Conservation (phyloP, 2,888 invertebrate species). For the Meta bourneti region DNA sequence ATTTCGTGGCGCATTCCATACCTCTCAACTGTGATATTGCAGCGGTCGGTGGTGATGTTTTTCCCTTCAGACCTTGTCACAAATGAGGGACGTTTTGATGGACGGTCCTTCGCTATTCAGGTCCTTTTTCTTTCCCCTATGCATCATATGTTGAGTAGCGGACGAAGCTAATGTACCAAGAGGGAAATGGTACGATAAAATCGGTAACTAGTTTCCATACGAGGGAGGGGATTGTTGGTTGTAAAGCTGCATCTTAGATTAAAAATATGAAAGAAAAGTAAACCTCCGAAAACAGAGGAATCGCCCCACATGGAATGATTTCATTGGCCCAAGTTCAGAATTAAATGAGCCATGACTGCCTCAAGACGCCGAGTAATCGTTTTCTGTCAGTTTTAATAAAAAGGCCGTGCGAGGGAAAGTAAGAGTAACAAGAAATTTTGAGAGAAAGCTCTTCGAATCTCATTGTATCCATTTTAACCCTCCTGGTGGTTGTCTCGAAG, state of each 20-base stretch:
- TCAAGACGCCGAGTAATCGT: neutral
- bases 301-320: conserved; percentile 3
- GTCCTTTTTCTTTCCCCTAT: neutral
- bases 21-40: too few species aligned
- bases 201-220: conserved; percentile 5
- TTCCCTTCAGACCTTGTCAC: neutral
- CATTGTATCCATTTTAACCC: too few species aligned
- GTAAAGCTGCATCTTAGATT: conserved; percentile 15
- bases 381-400: neutral
- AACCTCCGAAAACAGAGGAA: conserved; percentile 24
- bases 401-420: too few species aligned
- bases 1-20: too few species aligned
- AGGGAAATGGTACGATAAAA: conserved; percentile 41
- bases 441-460: too few species aligned
- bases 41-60: too few species aligned
- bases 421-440: too few species aligned
- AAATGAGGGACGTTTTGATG: conserved; percentile 6
- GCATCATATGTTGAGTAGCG: neutral
- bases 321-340: neutral
- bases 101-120: conserved; percentile 5
- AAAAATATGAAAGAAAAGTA: neutral
- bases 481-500: too few species aligned
- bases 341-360: conserved; percentile 22
- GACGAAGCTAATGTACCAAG: conserved; percentile 39
- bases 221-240: neutral